Conservation (phyloP, 2,888 invertebrate genomes). For the Mesorhabditis belari region DNA sequence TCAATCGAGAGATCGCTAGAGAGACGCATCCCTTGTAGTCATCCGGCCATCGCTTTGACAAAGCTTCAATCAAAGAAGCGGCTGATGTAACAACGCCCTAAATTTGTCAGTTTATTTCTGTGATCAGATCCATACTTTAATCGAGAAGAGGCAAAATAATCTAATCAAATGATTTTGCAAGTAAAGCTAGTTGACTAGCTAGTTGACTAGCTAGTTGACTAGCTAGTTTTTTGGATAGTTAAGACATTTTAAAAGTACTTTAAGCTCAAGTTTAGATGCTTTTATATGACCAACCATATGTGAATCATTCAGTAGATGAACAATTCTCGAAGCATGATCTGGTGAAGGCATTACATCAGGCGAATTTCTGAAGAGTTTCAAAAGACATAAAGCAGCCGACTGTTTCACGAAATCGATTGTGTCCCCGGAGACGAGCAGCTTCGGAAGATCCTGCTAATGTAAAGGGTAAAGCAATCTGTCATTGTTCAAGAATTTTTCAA, state of each 20-base stretch:
- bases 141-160: not conserved
- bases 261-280: not conserved
- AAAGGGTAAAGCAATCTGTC: not conserved
- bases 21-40: slow-evolving; percentile 99
- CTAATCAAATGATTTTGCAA: no score
- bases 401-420: slow-evolving; percentile 99
- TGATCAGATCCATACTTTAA: not conserved
- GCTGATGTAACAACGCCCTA: slow-evolving; percentile 95
- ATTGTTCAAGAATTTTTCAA: no score
- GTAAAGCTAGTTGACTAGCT: no score
- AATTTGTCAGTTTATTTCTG: slow-evolving; percentile 4
- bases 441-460: slow-evolving; percentile 80
- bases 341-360: slow-evolving; percentile 87
- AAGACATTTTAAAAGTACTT: not conserved
- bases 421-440: slow-evolving; percentile 90
- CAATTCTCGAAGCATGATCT: slow-evolving; percentile 97
- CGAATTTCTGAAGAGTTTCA: slow-evolving; percentile 84
- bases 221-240: not conserved
- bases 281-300: slow-evolving; percentile 66
- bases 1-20: slow-evolving; percentile 86
- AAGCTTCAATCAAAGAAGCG: slow-evolving; percentile 90
- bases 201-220: no score
- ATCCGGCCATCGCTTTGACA: slow-evolving; percentile 96
- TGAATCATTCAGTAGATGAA: slow-evolving; percentile 94
- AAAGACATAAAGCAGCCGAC: slow-evolving; percentile 90